Conservation (phyloP, 37 sponge, comb jelly and placozoan species). For the Spongia lamella region DNA sequence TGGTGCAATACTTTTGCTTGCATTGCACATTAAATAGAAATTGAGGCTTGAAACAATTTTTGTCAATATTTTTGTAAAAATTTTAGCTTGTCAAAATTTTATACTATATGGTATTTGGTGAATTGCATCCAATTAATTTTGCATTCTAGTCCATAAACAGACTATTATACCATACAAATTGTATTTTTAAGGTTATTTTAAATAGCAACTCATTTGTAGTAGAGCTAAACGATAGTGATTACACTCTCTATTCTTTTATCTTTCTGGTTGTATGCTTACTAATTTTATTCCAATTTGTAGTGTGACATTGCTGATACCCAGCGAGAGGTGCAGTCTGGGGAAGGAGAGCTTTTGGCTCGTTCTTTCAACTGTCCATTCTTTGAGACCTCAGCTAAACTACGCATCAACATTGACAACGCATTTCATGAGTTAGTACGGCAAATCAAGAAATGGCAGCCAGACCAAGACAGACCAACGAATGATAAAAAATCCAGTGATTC, state of each 20-base stretch:
- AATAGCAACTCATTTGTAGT: neutral
- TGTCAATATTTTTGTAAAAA: too few species aligned
- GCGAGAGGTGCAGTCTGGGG: constrained; percentile 65
- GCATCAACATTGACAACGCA: constrained; percentile 70
- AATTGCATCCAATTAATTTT: too few species aligned
- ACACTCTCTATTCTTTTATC: neutral
- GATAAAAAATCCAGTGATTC: constrained; percentile 11
- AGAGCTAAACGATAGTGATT: neutral
- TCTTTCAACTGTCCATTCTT: constrained; percentile 73
- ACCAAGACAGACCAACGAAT: constrained; percentile 16
- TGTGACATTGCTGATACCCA: constrained; percentile 62
- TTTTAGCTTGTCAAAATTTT: too few species aligned
- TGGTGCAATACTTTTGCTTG: too few species aligned
- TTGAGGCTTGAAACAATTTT: too few species aligned
- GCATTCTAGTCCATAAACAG: too few species aligned
- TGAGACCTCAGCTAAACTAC: constrained; percentile 76
- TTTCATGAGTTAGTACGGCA: constrained; percentile 81
- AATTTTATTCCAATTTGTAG: constrained; percentile 9
- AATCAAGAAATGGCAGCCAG: constrained; percentile 70
- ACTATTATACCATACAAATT: too few species aligned
- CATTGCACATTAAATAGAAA: too few species aligned
- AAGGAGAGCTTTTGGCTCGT: constrained; percentile 65
- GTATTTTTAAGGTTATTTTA: too few species aligned
- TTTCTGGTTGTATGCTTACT: neutral
- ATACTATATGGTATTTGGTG: too few species aligned